phyloP scores from a whole-genome alignment of 1,140 invertebrate species.

The Listronotus oregonensis region DNA sequence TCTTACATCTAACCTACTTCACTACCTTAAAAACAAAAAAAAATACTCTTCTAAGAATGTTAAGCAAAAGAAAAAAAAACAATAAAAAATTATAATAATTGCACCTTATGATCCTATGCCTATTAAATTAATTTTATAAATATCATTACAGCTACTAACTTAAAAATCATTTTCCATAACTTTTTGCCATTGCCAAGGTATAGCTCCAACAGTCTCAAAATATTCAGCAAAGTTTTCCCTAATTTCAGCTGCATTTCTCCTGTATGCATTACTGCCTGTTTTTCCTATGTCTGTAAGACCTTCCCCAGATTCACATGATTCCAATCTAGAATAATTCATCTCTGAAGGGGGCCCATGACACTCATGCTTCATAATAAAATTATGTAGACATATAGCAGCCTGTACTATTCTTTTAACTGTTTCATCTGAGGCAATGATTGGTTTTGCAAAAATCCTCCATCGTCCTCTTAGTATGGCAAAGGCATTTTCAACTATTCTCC shows the following conservation, averaged over 20 bases:
- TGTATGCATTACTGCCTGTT: constrained; percentile 11
- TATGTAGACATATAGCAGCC: constrained; percentile 5
- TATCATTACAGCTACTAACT: no score
- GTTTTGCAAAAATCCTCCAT: constrained; percentile 14
- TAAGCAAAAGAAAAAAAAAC: no score
- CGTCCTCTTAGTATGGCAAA: constrained; percentile 5
- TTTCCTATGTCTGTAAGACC: constrained; percentile 5
- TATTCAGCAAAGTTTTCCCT: constrained; percentile 3
- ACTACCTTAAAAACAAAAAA: no score
- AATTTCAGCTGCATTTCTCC: neutral
- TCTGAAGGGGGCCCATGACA: neutral
- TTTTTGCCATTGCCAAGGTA: constrained; percentile 7
- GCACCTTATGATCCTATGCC: no score
- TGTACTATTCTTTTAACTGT: neutral
- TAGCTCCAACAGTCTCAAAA: constrained; percentile 3
- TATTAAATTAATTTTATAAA: no score
- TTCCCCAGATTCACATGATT: neutral
- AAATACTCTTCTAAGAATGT: no score
- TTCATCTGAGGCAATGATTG: constrained; percentile 5
- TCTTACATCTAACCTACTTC: no score
- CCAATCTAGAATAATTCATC: neutral
- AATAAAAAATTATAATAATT: no score
- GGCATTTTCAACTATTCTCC: constrained; percentile 1
- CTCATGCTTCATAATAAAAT: constrained; percentile 3
- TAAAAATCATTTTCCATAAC: neutral